Evolutionary conservation across 2,888 invertebrate genomes (phyloP), one percentile per base, ranked within the genome.

Genomic region (Acrobeloides nanus): DNA sequence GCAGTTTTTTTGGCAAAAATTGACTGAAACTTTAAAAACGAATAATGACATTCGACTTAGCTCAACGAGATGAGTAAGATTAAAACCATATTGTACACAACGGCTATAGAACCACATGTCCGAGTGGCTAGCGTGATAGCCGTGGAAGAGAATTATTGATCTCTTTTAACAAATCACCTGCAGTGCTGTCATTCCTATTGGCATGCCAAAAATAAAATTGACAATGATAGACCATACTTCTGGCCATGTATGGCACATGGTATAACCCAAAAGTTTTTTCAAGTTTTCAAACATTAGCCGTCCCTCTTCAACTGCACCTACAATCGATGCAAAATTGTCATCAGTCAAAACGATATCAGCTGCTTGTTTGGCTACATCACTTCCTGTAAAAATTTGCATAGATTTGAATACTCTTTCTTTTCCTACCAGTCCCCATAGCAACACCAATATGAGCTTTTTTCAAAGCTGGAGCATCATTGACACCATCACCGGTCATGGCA

Each of bases 401-500:
- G n/a, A n/a, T n/a, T n/a, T n/a, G n/a, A n/a, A n/a, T n/a, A n/a
- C n/a, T n/a, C n/a, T n/a, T n/a, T n/a, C n/a, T n/a, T n/a, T n/a
- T n/a, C n/a, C n/a, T n/a, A n/a, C n/a, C n/a, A n/a, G n/a, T n/a
- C n/a, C 59, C 53, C 18, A 55, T 46, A 26, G 61, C 62, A 12
- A 61, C 44, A 24, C 62, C 64, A n/a, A 64, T 42, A 41, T 62
- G 39, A 4, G 62, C 53, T 26, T 51, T 39, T 33, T 58, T 55
- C 25, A 62, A 48, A 7, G 56, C 49, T 1, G 51, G 46, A 8
- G 57, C 57, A 41, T 64, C 64, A 26, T 51, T 35, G 4, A 64
- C 40, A n/a, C 57, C 59, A 41, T 65, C 61, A 7, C 62, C 62
- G 8, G 61, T 56, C 26, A 64, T 32, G 25, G 59, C 51, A 15